A percentile compares a stretch with the other conserved stretches of the same genome.
Conservation (phyloP, 1,140 invertebrate species). For the Caerostris extrusa region DNA sequence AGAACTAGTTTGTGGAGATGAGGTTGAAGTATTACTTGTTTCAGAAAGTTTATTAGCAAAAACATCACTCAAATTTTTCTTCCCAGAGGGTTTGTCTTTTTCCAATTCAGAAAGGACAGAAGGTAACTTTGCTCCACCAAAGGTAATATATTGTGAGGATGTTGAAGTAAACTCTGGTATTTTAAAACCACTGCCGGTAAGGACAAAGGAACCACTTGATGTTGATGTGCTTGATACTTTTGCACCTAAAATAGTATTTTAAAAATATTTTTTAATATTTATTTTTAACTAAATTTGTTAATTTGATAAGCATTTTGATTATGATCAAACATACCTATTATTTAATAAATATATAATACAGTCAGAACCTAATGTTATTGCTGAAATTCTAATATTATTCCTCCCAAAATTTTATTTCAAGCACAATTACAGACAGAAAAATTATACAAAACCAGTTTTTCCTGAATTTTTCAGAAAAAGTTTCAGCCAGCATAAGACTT, state of each 20-base stretch:
- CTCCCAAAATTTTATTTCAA: no score
- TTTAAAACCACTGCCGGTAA: conserved; percentile 18
- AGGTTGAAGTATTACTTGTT: not conserved
- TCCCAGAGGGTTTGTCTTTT: not conserved
- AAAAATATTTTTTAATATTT: not conserved
- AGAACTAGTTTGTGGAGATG: not conserved
- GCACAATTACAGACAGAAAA: no score
- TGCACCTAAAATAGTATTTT: not conserved
- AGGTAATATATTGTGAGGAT: not conserved
- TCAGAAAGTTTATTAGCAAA: not conserved
- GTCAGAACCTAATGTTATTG: no score
- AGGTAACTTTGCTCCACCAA: conserved; percentile 25
- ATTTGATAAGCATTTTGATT: no score
- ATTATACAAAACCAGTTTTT: no score
- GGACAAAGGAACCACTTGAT: no score
- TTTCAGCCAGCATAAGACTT: no score
- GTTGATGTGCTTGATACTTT: not conserved
- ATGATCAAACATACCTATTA: no score
- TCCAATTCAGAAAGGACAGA: not conserved
- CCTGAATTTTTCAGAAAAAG: no score
- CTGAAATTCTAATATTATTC: no score
- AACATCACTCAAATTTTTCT: not conserved
- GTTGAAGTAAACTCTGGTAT: not conserved
- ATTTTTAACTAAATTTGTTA: no score
- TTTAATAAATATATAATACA: no score